Base-by-base conservation (phyloP, 2,113 vertebrate genomes). In the Procavia capensis region DNA sequence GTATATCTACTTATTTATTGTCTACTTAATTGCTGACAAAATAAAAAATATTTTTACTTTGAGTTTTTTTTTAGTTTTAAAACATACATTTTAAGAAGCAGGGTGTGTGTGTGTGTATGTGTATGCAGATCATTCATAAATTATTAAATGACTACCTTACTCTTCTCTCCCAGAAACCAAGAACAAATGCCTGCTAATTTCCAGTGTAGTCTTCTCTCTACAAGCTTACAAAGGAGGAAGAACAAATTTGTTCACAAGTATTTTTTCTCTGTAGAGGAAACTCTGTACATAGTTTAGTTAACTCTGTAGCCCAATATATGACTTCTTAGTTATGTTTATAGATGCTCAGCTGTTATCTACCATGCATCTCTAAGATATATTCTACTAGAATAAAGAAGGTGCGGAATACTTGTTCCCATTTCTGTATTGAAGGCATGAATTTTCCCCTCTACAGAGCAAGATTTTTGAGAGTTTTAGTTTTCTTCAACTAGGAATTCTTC, bases 391-490 rank as follows among this genome's bases (percentile, higher is more conserved):
- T n/a, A n/a, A n/a, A 50, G 47, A 54, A 16, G 24, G 5, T 82
- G 50, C 31, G 47, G 9, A 47, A 74, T 80, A 75, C 20, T 22
- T 83, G 43, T 63, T 79, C 39, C 64, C 88, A 88, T 27, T 43
- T 84, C 20, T 85, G 34, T 19, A 47, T 14, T 75, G 91, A 64
- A 92, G 20, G 75, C 88, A 57, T 66, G 25, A 64, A 41, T 81
- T 70, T 91, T 88, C 20, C n/a, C 88, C n/a, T 54, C 34, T 25
- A 83, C 2, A 47, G 16, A 90, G 14, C 24, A 87, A 94, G 20
- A 31, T 11, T 9, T 63, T 87, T 68, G 64, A 87, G 17, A 54
- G 6, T 45, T 76, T 10, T 66, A 39, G n/a, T 75, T 88, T 87
- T 63, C 36, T 83, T 76, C 59, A 68, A 1, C 39, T 50, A 25